phyloP scores from a whole-genome alignment of 2,888 invertebrate genomes.

The Hofmannophila pseudospretella region DNA sequence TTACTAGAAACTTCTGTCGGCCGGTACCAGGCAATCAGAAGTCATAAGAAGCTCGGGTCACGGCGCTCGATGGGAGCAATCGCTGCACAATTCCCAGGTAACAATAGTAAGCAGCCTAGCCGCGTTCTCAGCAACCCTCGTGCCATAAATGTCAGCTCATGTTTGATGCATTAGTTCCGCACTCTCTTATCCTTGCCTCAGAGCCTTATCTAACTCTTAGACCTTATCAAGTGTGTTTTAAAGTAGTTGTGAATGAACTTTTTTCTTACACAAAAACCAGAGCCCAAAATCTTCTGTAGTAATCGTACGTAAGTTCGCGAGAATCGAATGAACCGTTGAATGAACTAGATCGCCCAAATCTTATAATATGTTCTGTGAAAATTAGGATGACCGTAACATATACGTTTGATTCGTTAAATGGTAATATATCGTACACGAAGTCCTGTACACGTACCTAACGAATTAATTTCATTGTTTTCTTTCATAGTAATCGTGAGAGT shows the following conservation, averaged over 20 bases:
- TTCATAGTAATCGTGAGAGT: slow-evolving; percentile 17
- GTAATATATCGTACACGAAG: not conserved
- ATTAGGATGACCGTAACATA: no score
- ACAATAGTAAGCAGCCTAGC: slow-evolving; percentile 3
- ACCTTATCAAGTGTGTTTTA: no score
- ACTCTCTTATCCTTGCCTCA: slow-evolving; percentile 1
- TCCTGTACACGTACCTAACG: no score
- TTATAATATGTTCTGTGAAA: no score
- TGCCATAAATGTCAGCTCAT: slow-evolving; percentile 35
- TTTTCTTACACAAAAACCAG: no score
- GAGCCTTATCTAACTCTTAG: not conserved
- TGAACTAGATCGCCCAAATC: no score
- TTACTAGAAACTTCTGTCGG: not conserved
- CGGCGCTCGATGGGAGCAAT: slow-evolving; percentile 28
- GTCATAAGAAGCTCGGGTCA: slow-evolving; percentile 27
- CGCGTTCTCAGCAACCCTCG: slow-evolving; percentile 22
- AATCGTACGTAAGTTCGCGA: no score
- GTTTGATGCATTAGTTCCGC: slow-evolving; percentile 40
- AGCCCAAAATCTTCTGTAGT: no score
- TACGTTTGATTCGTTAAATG: not conserved
- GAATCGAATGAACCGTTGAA: no score
- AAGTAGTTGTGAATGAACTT: no score
- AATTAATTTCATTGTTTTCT: slow-evolving; percentile 10
- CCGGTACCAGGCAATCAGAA: slow-evolving; percentile 29
- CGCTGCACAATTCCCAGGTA: slow-evolving; percentile 32